Conservation (phyloP, 37 sponge, comb jelly and placozoan species). For the Mnemiopsis leidyi region DNA sequence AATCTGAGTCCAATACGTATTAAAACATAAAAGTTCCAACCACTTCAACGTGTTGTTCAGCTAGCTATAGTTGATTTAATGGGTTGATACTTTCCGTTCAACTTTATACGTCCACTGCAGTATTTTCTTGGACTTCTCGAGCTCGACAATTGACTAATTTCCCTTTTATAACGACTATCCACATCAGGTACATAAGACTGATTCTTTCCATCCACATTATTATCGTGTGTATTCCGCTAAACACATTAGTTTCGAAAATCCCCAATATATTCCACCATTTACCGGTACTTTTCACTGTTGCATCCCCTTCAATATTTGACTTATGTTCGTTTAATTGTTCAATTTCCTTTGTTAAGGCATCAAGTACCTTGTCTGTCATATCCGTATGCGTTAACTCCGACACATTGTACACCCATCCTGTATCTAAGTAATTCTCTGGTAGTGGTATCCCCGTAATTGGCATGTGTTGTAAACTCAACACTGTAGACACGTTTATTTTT, state of each 20-base stretch:
- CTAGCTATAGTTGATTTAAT: background rate
- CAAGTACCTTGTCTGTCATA: background rate
- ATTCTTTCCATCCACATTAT: slow-evolving; percentile 17
- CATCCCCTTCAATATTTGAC: background rate
- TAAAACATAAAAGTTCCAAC: background rate
- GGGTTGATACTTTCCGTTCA: background rate
- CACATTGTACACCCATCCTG: slow-evolving; percentile 47
- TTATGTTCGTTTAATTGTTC: background rate
- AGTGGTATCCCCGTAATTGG: slow-evolving; percentile 21
- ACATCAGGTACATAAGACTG: background rate
- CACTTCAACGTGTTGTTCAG: background rate
- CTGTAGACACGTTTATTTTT: background rate
- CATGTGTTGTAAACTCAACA: slow-evolving; percentile 1
- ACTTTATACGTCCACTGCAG: background rate
- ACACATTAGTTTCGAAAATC: slow-evolving; percentile 8
- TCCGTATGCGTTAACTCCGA: slow-evolving; percentile 38
- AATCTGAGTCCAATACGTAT: slow-evolving; percentile 17
- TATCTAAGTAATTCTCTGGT: slow-evolving; percentile 15
- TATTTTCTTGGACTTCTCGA: background rate
- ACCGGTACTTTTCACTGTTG: slow-evolving; percentile 16
- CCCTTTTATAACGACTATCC: slow-evolving; percentile 31
- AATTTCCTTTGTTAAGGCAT: background rate
- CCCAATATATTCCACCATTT: slow-evolving; percentile 40
- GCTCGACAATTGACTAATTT: slow-evolving; percentile 20
- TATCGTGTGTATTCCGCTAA: slow-evolving; percentile 8